phyloP scores from a whole-genome alignment of 1,140 invertebrate genomes.

The Mercenaria mercenaria region DNA sequence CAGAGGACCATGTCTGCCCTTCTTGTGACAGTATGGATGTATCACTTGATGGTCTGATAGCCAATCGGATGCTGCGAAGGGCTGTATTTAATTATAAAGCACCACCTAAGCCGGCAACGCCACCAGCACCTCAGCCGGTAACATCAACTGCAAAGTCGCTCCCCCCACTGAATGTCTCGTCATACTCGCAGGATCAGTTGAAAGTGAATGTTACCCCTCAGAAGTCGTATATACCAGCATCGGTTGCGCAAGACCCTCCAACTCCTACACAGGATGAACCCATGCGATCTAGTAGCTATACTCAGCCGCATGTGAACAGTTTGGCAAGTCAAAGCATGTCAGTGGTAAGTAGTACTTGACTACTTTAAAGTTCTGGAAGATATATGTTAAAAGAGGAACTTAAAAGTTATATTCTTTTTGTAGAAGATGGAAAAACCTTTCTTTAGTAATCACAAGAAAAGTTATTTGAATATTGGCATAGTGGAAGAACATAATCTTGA shows the following conservation, averaged over 20 bases:
- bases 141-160: not conserved
- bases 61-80: constrained; percentile 95
- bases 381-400: too few species aligned
- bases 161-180: not conserved
- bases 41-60: constrained; percentile 96
- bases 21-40: constrained; percentile 97
- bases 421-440: too few species aligned
- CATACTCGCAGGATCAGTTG: constrained; percentile 15
- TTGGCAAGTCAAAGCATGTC: not conserved
- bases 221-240: too few species aligned
- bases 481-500: too few species aligned
- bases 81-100: constrained; percentile 90
- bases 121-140: not conserved
- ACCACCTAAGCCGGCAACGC: constrained; percentile 57
- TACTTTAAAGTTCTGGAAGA: too few species aligned
- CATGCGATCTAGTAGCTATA: not conserved
- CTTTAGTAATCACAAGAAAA: too few species aligned
- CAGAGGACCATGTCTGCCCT: constrained; percentile 97
- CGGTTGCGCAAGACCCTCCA: too few species aligned
- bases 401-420: too few species aligned
- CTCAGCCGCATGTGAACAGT: not conserved
- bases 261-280: constrained; percentile 19
- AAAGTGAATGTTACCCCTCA: too few species aligned
- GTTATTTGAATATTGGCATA: too few species aligned
- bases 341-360: constrained; percentile 38